Evolutionary conservation across 2,113 vertebrate genomes (phyloP).

Genomic region (Bambusicola thoracicus): DNA sequence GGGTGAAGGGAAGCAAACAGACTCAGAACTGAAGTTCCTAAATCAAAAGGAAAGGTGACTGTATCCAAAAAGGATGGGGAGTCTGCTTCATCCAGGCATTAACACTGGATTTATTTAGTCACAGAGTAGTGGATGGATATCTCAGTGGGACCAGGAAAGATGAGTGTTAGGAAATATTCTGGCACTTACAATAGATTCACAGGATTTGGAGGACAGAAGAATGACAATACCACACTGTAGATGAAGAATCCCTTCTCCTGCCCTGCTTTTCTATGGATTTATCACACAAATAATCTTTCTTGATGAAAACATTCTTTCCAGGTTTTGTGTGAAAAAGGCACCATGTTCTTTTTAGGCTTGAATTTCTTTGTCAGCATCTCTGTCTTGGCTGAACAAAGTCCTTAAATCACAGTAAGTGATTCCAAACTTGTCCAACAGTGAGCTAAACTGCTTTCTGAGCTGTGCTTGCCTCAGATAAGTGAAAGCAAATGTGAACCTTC

Average conservation of each 20-base stretch:
- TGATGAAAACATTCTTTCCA: neutral
- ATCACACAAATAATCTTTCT: neutral
- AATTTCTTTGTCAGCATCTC: slow-evolving; percentile 2
- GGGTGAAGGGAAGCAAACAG: neutral
- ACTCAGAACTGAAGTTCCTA: neutral
- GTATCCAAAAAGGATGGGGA: neutral
- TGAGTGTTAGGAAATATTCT: neutral
- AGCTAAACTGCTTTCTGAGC: neutral
- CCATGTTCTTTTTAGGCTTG: neutral
- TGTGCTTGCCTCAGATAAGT: neutral
- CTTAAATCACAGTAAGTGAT: neutral
- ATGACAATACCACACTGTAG: neutral
- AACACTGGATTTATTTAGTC: neutral
- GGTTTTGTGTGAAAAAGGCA: neutral
- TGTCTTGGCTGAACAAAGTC: neutral
- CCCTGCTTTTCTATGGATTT: neutral
- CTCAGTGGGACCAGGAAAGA: neutral
- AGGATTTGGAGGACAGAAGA: neutral
- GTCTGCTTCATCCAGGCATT: neutral
- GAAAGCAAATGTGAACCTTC: neutral
- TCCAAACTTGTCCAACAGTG: neutral
- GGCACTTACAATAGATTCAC: neutral
- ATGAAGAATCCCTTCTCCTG: neutral
- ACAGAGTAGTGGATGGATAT: neutral
- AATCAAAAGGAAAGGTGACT: neutral